Evolutionary conservation across 2,113 vertebrate species (phyloP), one percentile per base, ranked within the genome.

Genomic region (Tauraco erythrolophus): DNA sequence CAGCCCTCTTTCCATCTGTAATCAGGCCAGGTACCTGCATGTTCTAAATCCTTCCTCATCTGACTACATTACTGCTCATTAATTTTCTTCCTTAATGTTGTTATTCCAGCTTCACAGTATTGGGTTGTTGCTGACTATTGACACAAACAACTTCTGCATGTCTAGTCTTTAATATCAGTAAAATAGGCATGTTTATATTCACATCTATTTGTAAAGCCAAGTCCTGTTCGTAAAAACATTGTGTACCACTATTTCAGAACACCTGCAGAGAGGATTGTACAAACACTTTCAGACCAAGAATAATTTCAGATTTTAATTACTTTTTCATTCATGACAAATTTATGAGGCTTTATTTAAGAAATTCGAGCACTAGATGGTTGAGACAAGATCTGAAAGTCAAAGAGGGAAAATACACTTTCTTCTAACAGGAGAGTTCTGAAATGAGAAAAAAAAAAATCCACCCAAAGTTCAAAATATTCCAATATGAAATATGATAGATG

Each of bases 11-110:
- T 69, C 80, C 46, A 86, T 72, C 79, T 87, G 54, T 94, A 94
- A 90, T 94, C 78, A 97, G 79, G 57, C 76, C 77, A 96, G 83
- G 78, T 93, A 88, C 51, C n/a, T 89, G 43, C 39, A 70, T 45
- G 39, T 72, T 85, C 68, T 37, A 66, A 92, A 77, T 39, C 21
- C 35, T 90, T 70, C 43, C 53, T 66, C 62, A 64, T 88, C 62
- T 93, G 58, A 92, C 76, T 87, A 62, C 37, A 35, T 88, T 92
- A 69, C 61, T 61, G 53, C 71, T 96, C 57, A 70, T 93, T 95
- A 82, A 80, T 77, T 87, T 91, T 78, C 64, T 69, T 84, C 69
- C 60, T 74, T 76, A 62, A 45, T 28, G 25, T 17, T 58, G 18
- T 75, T 76, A 41, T 69, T 94, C 19, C 41, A 71, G 30, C 50